Base-by-base conservation (phyloP, 2,888 invertebrate genomes). In the Heliconius sara region DNA sequence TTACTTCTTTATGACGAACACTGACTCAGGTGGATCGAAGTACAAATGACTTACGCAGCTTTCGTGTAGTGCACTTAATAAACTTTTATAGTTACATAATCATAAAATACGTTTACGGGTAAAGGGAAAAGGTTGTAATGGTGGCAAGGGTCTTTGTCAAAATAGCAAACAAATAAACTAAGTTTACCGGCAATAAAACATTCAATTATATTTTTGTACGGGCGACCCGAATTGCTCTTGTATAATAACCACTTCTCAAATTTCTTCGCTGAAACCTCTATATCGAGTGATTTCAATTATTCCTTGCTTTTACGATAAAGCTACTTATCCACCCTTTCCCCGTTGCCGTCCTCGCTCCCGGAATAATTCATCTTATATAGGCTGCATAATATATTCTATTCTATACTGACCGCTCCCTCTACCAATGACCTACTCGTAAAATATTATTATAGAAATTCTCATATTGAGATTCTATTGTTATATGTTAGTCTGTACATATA, bases 191-290 rank as follows among this genome's bases (percentile, higher is more conserved):
- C 9, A 39, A 39, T 39, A 39, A 39, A 39, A 39, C 34, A 39
- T 39, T 39, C 34, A 39, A 39, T 39, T 39, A 39, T 34, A 34
- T 34, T 34, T 34, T 34, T 34, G 6, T 34, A 34, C 34, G 34
- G 34, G 0, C 34, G 34, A 34, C 34, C 71, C 72, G 57, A 72
- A 30, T 57, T 22, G 71, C 19, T 57, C 72, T 57, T 34, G 7
- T 72, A 72, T 72, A 72, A 72, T 72, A 77, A 70, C 66, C 47
- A 71, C 63, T 60, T 71, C 63, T 70, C 43, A 63, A 77, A 77
- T 71, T 63, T 63, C 63, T 63, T 71, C 63, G 22, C 39, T 52
- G 27, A 70, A 70, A 77, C 63, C 60, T 68, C 30, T 70, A 19
- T 60, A 39, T 39, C 19, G 43, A 77, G 70, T 77, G 34, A 39